These are phyloP conservation scores for Neria commutata DNA, from an alignment of 2,888 invertebrate genomes.

Conservation along the genomic window DNA sequence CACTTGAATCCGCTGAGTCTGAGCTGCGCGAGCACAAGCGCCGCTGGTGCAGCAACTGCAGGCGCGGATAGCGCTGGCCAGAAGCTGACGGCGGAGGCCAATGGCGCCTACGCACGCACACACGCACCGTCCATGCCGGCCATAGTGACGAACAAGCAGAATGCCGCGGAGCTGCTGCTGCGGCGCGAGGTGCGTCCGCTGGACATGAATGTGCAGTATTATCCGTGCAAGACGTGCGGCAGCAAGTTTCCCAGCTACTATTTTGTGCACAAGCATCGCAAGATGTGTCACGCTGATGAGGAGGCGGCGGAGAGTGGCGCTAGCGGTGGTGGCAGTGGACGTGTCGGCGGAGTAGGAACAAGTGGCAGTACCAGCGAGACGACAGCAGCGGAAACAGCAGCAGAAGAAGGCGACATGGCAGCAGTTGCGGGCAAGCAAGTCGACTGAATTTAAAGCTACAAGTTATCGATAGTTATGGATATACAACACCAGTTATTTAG, in stretches of 20 bases:
- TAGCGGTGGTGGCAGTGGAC: conserved; percentile 8
- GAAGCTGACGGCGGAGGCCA: neutral
- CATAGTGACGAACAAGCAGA: conserved; percentile 10
- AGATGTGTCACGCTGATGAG: conserved; percentile 76
- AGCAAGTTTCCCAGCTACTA: conserved; percentile 92
- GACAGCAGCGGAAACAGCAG: neutral
- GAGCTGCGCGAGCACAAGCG: conserved; percentile 38
- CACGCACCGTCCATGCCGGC: conserved; percentile 6
- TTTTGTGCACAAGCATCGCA: conserved; percentile 90
- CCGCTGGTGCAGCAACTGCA: conserved; percentile 1
- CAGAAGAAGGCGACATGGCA: conserved; percentile 5
- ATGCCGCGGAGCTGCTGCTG: conserved; percentile 43
- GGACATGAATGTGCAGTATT: conserved; percentile 85
- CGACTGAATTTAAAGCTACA: conserved; percentile 21
- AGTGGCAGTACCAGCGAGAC: neutral
- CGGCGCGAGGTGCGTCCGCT: conserved; percentile 69
- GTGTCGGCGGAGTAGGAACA: conserved; percentile 19
- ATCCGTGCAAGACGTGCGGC: conserved; percentile 91
- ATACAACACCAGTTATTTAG: too few species aligned
- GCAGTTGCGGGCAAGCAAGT: conserved; percentile 14
- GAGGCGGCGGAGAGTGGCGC: conserved; percentile 39
- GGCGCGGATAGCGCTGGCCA: neutral
- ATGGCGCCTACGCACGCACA: neutral
- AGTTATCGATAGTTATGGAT: too few species aligned
- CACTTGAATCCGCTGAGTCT: conserved; percentile 70